Evolutionary conservation across 2,888 invertebrate genomes (phyloP).

Genomic region (Epirrita christyi): DNA sequence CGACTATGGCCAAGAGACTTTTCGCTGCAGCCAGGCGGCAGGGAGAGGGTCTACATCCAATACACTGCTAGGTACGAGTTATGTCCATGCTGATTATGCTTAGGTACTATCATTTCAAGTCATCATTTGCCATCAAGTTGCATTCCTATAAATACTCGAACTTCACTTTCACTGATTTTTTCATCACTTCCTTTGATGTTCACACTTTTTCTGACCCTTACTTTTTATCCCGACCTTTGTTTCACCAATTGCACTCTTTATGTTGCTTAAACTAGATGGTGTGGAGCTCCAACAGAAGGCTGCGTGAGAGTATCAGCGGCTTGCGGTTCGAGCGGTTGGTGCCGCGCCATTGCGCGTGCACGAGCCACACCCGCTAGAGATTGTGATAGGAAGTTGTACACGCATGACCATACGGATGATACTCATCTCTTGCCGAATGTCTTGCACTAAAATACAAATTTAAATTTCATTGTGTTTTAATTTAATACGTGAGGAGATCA

Average conservation of each 20-base stretch:
- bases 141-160: neutral
- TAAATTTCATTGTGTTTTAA: too few species aligned
- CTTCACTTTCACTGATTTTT: neutral
- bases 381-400: slow-evolving; percentile 38
- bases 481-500: too few species aligned
- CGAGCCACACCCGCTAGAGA: slow-evolving; percentile 50
- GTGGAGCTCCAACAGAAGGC: slow-evolving; percentile 43
- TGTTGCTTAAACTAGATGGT: too few species aligned
- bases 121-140: neutral
- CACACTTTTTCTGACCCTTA: too few species aligned
- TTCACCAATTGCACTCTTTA: too few species aligned
- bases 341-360: slow-evolving; percentile 42
- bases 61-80: slow-evolving; percentile 55
- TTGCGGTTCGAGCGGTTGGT: slow-evolving; percentile 48
- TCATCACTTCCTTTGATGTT: too few species aligned
- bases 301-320: slow-evolving; percentile 28
- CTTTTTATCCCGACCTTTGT: too few species aligned
- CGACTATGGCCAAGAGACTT: slow-evolving; percentile 53
- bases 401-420: slow-evolving; percentile 59
- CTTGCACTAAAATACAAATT: too few species aligned
- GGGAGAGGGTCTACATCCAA: slow-evolving; percentile 56
- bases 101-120: neutral
- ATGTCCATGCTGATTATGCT: neutral
- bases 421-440: slow-evolving; percentile 40
- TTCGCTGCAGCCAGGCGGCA: slow-evolving; percentile 45